Evolutionary conservation across 2,888 invertebrate species (phyloP).

Genomic region (Cylindroiulus punctatus): DNA sequence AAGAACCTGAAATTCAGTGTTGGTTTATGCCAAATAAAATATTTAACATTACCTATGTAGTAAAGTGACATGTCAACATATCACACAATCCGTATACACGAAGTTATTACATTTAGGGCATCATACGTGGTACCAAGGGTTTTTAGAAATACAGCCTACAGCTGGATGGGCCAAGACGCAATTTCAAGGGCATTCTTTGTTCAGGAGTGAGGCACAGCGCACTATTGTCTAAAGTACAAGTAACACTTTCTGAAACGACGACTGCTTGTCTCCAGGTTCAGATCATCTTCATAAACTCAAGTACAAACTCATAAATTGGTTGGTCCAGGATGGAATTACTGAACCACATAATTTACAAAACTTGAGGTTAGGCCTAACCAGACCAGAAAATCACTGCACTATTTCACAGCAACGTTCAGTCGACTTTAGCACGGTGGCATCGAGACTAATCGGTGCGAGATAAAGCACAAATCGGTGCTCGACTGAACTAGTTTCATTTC

Average conservation of each 20-base stretch:
- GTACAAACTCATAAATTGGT: background rate
- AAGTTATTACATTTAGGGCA: too few species aligned
- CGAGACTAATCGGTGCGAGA: background rate
- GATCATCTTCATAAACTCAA: background rate
- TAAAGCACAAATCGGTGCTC: background rate
- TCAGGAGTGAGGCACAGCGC: background rate
- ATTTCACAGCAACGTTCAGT: background rate
- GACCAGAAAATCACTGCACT: background rate
- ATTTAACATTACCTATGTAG: too few species aligned
- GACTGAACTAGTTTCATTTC: background rate
- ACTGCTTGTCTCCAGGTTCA: background rate
- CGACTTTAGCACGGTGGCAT: background rate
- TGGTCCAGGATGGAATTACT: conserved; percentile 13
- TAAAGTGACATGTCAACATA: too few species aligned
- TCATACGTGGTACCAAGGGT: too few species aligned
- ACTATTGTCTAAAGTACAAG: background rate
- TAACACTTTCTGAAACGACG: background rate
- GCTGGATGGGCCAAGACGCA: background rate
- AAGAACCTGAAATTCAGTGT: too few species aligned
- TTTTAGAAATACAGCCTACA: background rate
- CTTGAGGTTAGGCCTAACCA: background rate
- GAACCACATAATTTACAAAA: background rate
- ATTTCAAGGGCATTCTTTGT: conserved; percentile 33
- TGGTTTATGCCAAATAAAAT: too few species aligned
- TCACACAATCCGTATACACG: too few species aligned